Evolutionary conservation across 1,140 invertebrate genomes (phyloP), one percentile per base, ranked within the genome.

Genomic region (Megalopta genalis): DNA sequence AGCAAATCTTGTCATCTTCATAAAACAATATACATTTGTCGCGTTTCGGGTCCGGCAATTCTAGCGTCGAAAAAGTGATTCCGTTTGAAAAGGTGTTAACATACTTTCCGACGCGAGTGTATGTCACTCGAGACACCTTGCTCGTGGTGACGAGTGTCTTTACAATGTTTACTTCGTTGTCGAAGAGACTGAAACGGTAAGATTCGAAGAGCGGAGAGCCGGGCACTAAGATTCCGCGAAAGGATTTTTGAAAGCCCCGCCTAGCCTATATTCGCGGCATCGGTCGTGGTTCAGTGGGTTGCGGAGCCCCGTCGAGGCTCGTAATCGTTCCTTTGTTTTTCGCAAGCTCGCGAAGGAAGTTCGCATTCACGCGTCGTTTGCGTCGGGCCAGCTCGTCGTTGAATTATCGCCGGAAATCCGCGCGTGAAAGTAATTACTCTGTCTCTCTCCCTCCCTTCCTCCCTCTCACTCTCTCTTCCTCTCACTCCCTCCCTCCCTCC

Each of bases 401-500:
- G 68, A 79, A 77, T 82, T 73, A 72, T 78, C 57, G 32, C n/a
- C 59, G 75, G 42, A 75, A 83, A 60, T 72, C 65, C 32, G 65
- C 60, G 76, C 27, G 71, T 52, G 77, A 42, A 84, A 84, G 68
- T 84, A 85, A 85, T 80, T 85, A 84, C 71, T 74, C 32, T 32
- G 1, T 32, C 32, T 32, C 32, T 32, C 32, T 32, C 32, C 4
- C 32, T 32, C 32, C 4, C 32, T 32, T 4, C 4, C 4, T 32
- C 32, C 4, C 49, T 69, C 46, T 69, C 62, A n/a, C n/a, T n/a
- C n/a, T n/a, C n/a, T n/a, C n/a, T n/a, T n/a, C n/a, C n/a, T n/a
- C n/a, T n/a, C n/a, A n/a, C n/a, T n/a, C n/a, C n/a, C n/a, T n/a
- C n/a, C n/a, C n/a, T n/a, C n/a, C n/a, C 32, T 32, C 32, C 4